A percentile compares a stretch with the other conserved stretches of the same genome.
These are phyloP conservation scores for Globia sparganii DNA, from an alignment of 2,888 invertebrate genomes.

Conservation along the genomic window DNA sequence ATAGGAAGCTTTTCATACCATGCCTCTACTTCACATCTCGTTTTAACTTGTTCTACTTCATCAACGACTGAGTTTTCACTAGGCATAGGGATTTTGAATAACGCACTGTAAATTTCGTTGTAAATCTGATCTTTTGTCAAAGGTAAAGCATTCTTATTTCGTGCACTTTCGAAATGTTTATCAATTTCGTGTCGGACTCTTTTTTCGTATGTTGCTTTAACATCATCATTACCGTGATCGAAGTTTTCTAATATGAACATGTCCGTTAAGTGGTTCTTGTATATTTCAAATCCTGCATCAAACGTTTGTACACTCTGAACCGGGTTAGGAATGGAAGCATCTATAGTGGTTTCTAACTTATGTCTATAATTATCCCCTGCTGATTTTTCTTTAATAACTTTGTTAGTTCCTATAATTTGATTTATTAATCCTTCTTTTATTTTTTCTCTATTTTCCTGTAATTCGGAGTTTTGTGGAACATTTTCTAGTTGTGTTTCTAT, in stretches of 20 bases:
- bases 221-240: constrained; percentile 74
- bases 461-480: constrained; percentile 67
- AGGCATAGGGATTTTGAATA: constrained; percentile 78
- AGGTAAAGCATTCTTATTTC: constrained; percentile 72
- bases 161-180: constrained; percentile 73
- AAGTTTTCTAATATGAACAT: constrained; percentile 82
- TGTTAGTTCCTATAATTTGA: constrained; percentile 72
- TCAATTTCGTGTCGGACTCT: constrained; percentile 73
- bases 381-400: constrained; percentile 69
- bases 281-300: constrained; percentile 80
- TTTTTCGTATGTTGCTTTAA: constrained; percentile 75
- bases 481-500: constrained; percentile 73
- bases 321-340: constrained; percentile 76
- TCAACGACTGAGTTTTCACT: constrained; percentile 70
- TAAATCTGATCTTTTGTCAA: constrained; percentile 75
- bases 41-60: constrained; percentile 81
- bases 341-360: constrained; percentile 76
- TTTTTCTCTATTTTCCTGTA: constrained; percentile 67
- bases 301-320: constrained; percentile 58
- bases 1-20: constrained; percentile 80
- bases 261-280: constrained; percentile 77
- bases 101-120: constrained; percentile 76
- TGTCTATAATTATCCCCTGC: constrained; percentile 77
- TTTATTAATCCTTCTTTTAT: constrained; percentile 72
- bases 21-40: constrained; percentile 76